Conservation (phyloP, 2,888 invertebrate genomes). For the Xestia xanthographa region DNA sequence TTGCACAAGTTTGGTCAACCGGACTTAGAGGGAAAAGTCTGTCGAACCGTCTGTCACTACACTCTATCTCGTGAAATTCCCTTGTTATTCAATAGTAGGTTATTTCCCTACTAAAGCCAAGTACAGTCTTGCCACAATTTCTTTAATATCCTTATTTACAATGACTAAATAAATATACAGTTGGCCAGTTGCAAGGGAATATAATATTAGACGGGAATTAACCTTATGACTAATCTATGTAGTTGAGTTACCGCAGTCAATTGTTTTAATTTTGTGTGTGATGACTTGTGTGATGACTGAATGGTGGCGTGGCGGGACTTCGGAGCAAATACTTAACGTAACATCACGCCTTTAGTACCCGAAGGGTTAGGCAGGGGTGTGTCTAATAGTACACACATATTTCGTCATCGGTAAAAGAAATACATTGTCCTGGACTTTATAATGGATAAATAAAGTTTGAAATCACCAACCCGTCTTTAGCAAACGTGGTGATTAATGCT, state of each 20-base stretch:
- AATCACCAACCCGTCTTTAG: too few relatives aligned
- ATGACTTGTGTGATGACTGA: not conserved
- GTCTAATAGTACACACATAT: not conserved
- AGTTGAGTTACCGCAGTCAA: not conserved
- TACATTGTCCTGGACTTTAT: too few relatives aligned
- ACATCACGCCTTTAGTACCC: not conserved
- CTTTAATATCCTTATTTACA: not conserved
- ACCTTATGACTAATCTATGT: constrained; percentile 33
- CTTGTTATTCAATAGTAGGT: not conserved
- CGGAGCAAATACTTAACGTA: not conserved
- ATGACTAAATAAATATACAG: not conserved
- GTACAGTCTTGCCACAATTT: constrained; percentile 1
- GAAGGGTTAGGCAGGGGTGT: not conserved
- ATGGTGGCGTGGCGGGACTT: constrained; percentile 17
- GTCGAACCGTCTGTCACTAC: not conserved
- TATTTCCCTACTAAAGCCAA: constrained; percentile 1
- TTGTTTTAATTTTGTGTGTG: not conserved
- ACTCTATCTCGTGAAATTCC: constrained; percentile 1
- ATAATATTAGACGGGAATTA: constrained; percentile 6
- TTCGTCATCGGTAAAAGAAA: too few relatives aligned
- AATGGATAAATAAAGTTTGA: too few relatives aligned
- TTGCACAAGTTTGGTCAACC: too few relatives aligned
- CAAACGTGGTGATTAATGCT: too few relatives aligned
- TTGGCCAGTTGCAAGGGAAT: not conserved
- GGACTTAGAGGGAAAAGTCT: too few relatives aligned